Evolutionary conservation across 2,797 vertebrate species (phyloP).

Genomic region (Masticophis lateralis): DNA sequence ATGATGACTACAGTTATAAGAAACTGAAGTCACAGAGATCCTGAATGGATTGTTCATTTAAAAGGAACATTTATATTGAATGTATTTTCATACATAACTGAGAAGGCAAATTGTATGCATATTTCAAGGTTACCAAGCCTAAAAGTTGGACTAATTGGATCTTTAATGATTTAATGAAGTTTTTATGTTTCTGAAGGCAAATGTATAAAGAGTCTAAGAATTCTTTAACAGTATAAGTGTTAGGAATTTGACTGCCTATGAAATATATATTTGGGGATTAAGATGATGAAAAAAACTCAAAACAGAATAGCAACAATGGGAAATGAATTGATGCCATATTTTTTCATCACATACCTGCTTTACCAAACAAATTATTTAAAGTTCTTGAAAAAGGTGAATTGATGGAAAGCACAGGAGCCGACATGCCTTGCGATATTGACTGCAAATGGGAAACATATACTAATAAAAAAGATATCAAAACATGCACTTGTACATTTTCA

Average conservation of each 20-base stretch:
- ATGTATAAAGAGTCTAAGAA: background rate
- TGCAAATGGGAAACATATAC: conserved; percentile 57
- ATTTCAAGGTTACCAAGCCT: background rate
- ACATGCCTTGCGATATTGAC: conserved; percentile 73
- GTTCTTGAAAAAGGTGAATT: conserved; percentile 73
- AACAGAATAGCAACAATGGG: background rate
- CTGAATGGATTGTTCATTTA: background rate
- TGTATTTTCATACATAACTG: background rate
- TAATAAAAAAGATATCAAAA: conserved; percentile 12
- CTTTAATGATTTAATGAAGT: background rate
- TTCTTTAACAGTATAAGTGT: background rate
- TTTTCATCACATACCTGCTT: conserved; percentile 73
- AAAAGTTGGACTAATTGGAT: background rate
- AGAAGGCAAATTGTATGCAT: background rate
- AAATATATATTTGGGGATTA: background rate
- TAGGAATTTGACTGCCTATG: background rate
- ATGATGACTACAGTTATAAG: background rate
- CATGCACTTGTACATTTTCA: background rate
- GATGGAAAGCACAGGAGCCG: conserved; percentile 75
- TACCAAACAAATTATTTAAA: conserved; percentile 76
- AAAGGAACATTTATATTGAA: background rate
- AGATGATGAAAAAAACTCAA: background rate
- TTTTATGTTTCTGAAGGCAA: background rate
- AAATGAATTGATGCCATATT: background rate
- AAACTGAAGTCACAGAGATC: background rate